These are phyloP conservation scores for Oegoconia quadripuncta DNA, from an alignment of 2,888 invertebrate species.

Conservation along the genomic window DNA sequence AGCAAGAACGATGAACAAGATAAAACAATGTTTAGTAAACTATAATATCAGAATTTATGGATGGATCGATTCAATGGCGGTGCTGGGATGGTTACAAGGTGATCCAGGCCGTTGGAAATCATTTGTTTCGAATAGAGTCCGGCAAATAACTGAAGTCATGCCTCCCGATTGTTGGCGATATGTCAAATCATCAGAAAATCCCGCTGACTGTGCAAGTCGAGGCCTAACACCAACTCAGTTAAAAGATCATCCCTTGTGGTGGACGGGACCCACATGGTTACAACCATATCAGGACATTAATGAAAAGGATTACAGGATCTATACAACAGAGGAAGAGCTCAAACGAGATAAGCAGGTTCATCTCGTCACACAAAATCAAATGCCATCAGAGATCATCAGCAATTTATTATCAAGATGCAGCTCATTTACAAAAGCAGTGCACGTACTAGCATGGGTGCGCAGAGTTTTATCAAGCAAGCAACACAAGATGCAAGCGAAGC, in stretches of 20 bases:
- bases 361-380: too few relatives aligned
- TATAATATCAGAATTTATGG: slow-evolving; percentile 6
- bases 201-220: slow-evolving; percentile 1
- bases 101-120: too few relatives aligned
- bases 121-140: not conserved
- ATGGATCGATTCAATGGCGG: slow-evolving; percentile 3
- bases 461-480: slow-evolving; percentile 3
- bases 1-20: slow-evolving; percentile 7
- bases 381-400: too few relatives aligned
- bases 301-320: too few relatives aligned
- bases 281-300: too few relatives aligned
- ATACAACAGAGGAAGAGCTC: too few relatives aligned
- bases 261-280: not conserved
- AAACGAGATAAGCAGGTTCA: too few relatives aligned
- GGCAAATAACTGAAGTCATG: not conserved
- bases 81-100: too few relatives aligned
- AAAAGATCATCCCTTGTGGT: not conserved
- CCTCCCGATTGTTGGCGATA: not conserved
- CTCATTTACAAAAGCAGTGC: slow-evolving; percentile 6
- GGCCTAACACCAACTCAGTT: not conserved
- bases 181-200: not conserved
- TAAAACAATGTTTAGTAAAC: slow-evolving; percentile 1
- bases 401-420: too few relatives aligned
- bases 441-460: slow-evolving; percentile 11
- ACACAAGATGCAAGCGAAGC: slow-evolving; percentile 3